Percentiles rank a stretch among this genome's conserved stretches.
These are phyloP conservation scores for Psittacula cyanocephala DNA, from an alignment of 2,113 vertebrate genomes.

Conservation along the genomic window DNA sequence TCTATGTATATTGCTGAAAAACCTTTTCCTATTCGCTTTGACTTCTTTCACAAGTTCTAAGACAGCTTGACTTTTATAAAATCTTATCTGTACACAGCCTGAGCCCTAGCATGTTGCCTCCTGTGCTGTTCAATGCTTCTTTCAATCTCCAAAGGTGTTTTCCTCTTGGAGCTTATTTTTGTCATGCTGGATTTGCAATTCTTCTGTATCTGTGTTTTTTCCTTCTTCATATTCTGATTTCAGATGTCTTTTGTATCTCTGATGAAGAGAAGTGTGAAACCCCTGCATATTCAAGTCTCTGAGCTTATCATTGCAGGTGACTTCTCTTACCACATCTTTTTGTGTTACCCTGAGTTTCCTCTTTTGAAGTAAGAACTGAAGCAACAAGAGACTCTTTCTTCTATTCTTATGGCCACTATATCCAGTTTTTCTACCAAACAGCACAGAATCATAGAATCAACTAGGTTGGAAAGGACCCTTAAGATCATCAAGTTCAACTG, in stretches of 20 bases:
- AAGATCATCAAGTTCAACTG: not conserved
- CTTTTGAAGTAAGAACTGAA: not conserved
- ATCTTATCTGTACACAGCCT: not conserved
- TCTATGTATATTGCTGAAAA: not conserved
- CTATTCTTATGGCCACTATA: not conserved
- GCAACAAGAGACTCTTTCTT: not conserved
- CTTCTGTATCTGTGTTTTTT: not conserved
- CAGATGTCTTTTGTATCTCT: not conserved
- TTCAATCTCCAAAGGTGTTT: not conserved
- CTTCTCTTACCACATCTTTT: not conserved
- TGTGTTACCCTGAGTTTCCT: not conserved
- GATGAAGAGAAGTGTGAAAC: not conserved
- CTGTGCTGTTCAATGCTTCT: not conserved
- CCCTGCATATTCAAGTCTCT: not conserved
- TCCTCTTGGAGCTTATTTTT: not conserved
- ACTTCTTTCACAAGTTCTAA: not conserved
- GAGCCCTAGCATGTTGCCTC: not conserved
- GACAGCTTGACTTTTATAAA: not conserved
- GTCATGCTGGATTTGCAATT: not conserved
- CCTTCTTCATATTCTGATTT: not conserved
- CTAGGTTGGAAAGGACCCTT: not conserved
- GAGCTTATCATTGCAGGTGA: not conserved
- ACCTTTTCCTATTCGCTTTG: not conserved
- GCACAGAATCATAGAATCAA: not conserved
- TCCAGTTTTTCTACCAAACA: not conserved